Evolutionary conservation across 2,113 vertebrate species (phyloP).

Genomic region (Lepus americanus): DNA sequence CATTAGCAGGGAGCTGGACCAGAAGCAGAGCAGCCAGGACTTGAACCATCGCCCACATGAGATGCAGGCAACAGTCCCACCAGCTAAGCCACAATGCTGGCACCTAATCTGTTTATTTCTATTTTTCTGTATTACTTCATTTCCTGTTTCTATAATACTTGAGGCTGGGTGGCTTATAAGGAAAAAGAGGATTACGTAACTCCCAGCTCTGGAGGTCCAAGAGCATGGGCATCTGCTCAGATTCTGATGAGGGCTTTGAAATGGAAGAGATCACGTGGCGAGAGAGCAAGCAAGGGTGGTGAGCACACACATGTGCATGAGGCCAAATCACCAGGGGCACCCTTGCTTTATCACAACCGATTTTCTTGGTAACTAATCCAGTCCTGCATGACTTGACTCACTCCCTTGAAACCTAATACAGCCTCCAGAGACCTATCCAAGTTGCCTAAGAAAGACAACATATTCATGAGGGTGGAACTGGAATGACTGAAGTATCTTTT

Average conservation of each 20-base stretch:
- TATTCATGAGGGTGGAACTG: too few species aligned
- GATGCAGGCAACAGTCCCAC: too few species aligned
- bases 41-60: too few species aligned
- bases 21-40: too few species aligned
- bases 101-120: conserved; percentile 19
- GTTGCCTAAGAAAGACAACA: neutral
- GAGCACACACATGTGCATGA: neutral
- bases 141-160: neutral
- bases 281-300: neutral
- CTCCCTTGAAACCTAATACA: neutral
- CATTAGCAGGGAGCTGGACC: too few species aligned
- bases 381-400: neutral
- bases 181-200: neutral
- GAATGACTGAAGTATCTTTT: too few species aligned
- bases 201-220: neutral
- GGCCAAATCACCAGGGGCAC: neutral
- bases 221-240: neutral
- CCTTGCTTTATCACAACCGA: neutral
- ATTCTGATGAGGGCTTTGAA: neutral
- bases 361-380: neutral
- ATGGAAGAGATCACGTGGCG: neutral
- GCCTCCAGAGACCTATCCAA: neutral
- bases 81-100: too few species aligned
- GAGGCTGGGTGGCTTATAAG: neutral
- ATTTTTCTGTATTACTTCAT: neutral